Conservation (phyloP, 2,888 invertebrate species). For the Disparrhopalites patrizii region DNA sequence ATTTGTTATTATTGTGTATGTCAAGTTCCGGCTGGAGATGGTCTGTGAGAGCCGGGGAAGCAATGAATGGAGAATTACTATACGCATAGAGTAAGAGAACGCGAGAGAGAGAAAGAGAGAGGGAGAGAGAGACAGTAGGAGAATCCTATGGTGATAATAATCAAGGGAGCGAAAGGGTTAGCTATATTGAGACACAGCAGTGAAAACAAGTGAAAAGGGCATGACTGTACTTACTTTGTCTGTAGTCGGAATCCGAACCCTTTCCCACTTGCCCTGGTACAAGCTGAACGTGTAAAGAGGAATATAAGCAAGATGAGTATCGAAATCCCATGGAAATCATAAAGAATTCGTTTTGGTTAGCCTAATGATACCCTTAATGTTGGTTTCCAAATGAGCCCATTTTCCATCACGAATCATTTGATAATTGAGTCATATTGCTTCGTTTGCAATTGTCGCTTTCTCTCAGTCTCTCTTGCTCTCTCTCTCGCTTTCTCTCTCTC, state of each 20-base stretch:
- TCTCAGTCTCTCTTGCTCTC: too few species aligned
- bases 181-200: neutral
- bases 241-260: neutral
- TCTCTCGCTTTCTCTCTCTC: too few species aligned
- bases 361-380: conserved; percentile 26
- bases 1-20: too few species aligned
- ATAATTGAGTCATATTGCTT: conserved; percentile 31
- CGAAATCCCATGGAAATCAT: conserved; percentile 5
- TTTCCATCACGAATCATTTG: conserved; percentile 30
- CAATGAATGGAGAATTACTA: neutral
- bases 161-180: too few species aligned
- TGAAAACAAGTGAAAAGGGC: neutral
- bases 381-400: conserved; percentile 28
- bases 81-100: too few species aligned
- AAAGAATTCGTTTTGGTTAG: conserved; percentile 27
- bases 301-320: neutral
- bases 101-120: too few species aligned
- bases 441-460: too few species aligned
- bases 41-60: neutral
- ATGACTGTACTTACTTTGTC: neutral
- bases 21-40: too few species aligned
- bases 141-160: too few species aligned
- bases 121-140: too few species aligned
- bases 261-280: neutral
- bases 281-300: neutral